Evolutionary conservation across 1,140 invertebrate species (phyloP).

Genomic region (Trachymyrmex cornetzi): DNA sequence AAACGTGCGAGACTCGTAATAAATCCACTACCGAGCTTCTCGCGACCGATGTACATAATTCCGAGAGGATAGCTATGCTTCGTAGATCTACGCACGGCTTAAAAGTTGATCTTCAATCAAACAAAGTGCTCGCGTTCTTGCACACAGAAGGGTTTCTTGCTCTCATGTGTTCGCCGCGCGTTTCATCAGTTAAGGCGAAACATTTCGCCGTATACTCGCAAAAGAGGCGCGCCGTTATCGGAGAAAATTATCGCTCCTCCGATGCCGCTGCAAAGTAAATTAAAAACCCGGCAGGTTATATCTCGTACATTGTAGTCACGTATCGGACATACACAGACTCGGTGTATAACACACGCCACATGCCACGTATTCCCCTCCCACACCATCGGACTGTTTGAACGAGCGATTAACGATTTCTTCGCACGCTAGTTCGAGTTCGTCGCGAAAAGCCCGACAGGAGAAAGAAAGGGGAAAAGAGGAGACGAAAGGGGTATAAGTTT

Average conservation of each 20-base stretch:
- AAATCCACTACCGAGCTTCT: slow-evolving; percentile 11
- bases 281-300: slow-evolving; percentile 27
- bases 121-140: background rate
- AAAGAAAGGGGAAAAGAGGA: background rate
- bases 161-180: background rate
- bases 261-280: slow-evolving; percentile 21
- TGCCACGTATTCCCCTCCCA: background rate
- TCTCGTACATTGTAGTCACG: slow-evolving; percentile 16
- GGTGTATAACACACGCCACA: background rate
- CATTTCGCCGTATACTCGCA: background rate
- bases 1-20: slow-evolving; percentile 22
- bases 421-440: slow-evolving; percentile 24
- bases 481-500: slow-evolving; percentile 41
- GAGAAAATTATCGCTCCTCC: slow-evolving; percentile 27
- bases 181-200: slow-evolving; percentile 20
- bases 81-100: background rate
- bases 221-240: slow-evolving; percentile 40
- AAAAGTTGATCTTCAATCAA: background rate
- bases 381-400: background rate
- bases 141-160: background rate
- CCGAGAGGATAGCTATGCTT: background rate
- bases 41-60: background rate
- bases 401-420: slow-evolving; percentile 53
- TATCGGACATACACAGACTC: background rate
- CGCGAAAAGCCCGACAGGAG: slow-evolving; percentile 12